Percentiles rank a stretch among this genome's conserved stretches.
Evolutionary conservation across 2,797 vertebrate genomes (phyloP).

Genomic region (Coilia nasus): DNA sequence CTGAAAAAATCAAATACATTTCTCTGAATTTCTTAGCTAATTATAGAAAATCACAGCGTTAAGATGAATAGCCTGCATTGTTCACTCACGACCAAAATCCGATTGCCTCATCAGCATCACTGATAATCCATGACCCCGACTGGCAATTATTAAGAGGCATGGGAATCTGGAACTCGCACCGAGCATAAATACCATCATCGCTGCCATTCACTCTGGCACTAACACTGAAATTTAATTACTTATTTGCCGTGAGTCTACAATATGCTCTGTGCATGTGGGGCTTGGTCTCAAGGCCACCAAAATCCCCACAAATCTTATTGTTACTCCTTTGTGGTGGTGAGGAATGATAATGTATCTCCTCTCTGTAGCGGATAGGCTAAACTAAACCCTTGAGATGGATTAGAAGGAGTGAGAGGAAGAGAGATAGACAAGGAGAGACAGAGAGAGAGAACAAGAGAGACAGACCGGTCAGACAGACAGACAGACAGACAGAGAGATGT

Average conservation of each 20-base stretch:
- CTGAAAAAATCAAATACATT: background rate
- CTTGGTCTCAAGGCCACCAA: background rate
- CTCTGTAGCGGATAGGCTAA: slow-evolving; percentile 64
- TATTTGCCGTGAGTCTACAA: slow-evolving; percentile 3
- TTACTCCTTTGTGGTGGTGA: slow-evolving; percentile 49
- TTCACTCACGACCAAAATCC: slow-evolving; percentile 65
- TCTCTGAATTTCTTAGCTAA: background rate
- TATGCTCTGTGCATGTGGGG: background rate
- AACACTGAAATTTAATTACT: slow-evolving; percentile 1
- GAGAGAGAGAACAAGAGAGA: slow-evolving; percentile 41
- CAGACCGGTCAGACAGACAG: no score
- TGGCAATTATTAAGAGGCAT: slow-evolving; percentile 42
- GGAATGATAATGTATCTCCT: slow-evolving; percentile 64
- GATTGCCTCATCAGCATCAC: slow-evolving; percentile 66
- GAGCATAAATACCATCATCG: background rate
- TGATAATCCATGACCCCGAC: slow-evolving; percentile 53
- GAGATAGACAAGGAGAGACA: slow-evolving; percentile 33
- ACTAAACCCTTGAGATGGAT: slow-evolving; percentile 59
- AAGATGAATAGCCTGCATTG: slow-evolving; percentile 60
- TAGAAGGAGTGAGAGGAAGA: slow-evolving; percentile 47
- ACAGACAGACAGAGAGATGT: background rate
- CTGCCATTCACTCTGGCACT: slow-evolving; percentile 42
- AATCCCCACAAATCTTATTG: slow-evolving; percentile 20
- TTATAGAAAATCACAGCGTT: slow-evolving; percentile 23
- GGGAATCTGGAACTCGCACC: slow-evolving; percentile 17